Conservation (phyloP, 2,113 vertebrate genomes). For the Psammodynastes pulverulentus region DNA sequence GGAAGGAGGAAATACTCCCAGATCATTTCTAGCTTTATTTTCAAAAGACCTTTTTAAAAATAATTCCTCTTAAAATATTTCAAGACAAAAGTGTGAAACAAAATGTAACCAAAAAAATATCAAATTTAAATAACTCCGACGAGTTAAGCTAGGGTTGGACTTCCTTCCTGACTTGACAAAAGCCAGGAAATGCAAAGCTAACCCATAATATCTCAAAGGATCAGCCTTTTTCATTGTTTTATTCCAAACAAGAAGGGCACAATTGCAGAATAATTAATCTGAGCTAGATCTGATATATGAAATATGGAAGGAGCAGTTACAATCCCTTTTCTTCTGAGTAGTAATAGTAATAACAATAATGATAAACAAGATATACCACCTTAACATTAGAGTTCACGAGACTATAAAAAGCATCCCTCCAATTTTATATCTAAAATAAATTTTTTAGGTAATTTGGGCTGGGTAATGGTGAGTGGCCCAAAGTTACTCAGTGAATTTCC, state of each 20-base stretch:
- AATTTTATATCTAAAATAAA: neutral
- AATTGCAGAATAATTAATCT: neutral
- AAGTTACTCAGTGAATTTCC: neutral
- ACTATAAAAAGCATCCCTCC: neutral
- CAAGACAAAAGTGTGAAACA: conserved; percentile 37
- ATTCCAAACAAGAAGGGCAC: neutral
- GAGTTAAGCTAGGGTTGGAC: conserved; percentile 29
- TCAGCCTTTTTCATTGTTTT: neutral
- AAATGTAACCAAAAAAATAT: neutral
- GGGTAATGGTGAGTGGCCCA: neutral
- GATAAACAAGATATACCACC: neutral
- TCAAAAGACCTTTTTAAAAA: conserved; percentile 34
- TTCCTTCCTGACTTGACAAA: conserved; percentile 61
- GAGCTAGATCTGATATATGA: neutral
- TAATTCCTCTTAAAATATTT: conserved; percentile 39
- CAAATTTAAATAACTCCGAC: conserved; percentile 7
- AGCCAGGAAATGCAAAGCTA: conserved; percentile 60
- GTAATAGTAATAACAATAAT: neutral
- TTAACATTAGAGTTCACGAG: neutral
- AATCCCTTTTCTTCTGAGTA: neutral
- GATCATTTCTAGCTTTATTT: conserved; percentile 42
- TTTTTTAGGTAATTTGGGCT: neutral
- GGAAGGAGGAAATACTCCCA: conserved; percentile 6
- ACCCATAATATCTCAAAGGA: conserved; percentile 31
- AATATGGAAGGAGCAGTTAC: neutral